Base-by-base conservation (phyloP, 2,888 invertebrate genomes). In the Coelinius sp. region DNA sequence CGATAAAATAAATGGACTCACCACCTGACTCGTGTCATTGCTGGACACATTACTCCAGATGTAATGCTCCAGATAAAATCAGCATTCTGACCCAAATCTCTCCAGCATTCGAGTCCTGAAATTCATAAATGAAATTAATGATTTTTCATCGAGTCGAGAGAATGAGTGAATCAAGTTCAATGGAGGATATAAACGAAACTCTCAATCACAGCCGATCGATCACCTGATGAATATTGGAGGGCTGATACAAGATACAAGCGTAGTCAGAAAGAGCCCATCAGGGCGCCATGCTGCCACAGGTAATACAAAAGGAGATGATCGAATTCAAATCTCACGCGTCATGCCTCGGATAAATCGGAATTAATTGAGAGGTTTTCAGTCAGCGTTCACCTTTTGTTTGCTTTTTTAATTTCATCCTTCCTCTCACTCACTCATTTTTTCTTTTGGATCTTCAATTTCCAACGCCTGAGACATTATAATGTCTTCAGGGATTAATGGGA, bases 271-370 rank as follows among this genome's bases (percentile, higher is more conserved):
- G 17, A 56, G 27, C 65, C 44, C 70, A 56, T 44, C 44, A 22
- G 65, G 71, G 66, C 71, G 71, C 71, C 71, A 65, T 64, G 64
- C 8, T 64, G 53, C 38, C 64, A n/a, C n/a, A 71, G 59, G 56
- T 68, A 62, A 74, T 46, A 71, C 72, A 73, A 74, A 79, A 78
- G 75, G 66, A 76, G 77, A 78, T 77, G 79, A 81, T 80, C 79
- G 78, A 79, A 79, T 77, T 76, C 77, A 78, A 79, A 80, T 78
- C 75, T 77, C 72, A 73, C 76, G 75, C 84, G 85, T 85, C 85
- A 85, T 84, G 84, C 85, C 80, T 82, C 80, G 83, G 84, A 84
- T 86, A 86, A 86, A 86, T 85, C 84, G 83, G 83, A 86, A 85
- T 86, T 86, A 86, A 86, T 86, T 85, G 85, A 86, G 85, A 84